Base-by-base conservation (phyloP, 1,140 invertebrate species). In the Cyrtorhinus lividipennis region DNA sequence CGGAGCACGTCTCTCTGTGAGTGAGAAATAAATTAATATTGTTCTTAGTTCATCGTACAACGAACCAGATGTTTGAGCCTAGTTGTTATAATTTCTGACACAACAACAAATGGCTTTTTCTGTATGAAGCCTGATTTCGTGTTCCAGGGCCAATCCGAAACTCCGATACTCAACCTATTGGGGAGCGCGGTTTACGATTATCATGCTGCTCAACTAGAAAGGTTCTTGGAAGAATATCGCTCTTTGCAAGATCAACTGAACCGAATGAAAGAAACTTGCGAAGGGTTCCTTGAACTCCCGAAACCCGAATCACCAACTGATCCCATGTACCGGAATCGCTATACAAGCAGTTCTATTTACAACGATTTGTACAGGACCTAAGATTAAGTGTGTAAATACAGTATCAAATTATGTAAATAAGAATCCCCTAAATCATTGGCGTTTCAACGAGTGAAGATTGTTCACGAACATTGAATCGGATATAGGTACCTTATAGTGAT, bases 231-330 rank as follows among this genome's bases (percentile, higher is more conserved):
- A 69, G 85, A 88, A 68, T 88, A 88, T 69, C 77, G 83, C 66
- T 82, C 76, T 67, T 76, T 88, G 48, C 83, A 86, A 71, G 82
- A 86, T 71, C 84, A 87, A 70, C 71, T 88, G 63, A 83, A 80
- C 61, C 82, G 81, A 71, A 87, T 87, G 84, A 87, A 86, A 69
- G 81, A 85, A 68, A 84, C 83, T 24, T 83, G 84, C 69, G 84
- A 84, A 59, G 58, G 58, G 24, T 30, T 59, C 58, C 13, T 25
- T 1, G 58, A 59, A 67, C 24, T 1, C 1, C 62, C 25, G 1
- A 30, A n/a, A 1, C 48, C 10, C 5, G n/a, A 30, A 10, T 46
- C 8, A 13, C 59, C 26, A 81, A 77, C 64, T 76, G 84, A 61
- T 73, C 74, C 38, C 75, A 15, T 12, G 8, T 18, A 22, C n/a